Conservation (phyloP, 92 coral and sea anemone genomes). For the Metridium senile region DNA sequence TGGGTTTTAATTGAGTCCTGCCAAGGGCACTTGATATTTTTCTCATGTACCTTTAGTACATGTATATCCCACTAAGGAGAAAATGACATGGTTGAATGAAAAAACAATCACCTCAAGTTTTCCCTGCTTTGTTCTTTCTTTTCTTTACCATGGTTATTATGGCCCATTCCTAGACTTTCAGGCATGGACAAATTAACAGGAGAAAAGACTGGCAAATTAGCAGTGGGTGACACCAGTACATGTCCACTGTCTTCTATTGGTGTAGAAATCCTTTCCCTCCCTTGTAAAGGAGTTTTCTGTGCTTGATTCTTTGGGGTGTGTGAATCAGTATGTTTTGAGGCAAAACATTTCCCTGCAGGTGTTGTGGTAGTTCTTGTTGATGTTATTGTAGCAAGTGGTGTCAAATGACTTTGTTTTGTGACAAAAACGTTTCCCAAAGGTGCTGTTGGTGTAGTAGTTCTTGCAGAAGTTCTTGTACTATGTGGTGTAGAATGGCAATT, state of each 20-base stretch:
- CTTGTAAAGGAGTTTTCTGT: slow-evolving; percentile 14
- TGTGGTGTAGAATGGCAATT: no score
- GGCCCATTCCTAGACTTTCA: no score
- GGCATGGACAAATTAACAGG: slow-evolving; percentile 61
- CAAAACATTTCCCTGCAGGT: neutral
- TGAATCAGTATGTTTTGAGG: neutral
- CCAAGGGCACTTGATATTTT: no score
- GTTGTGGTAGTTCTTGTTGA: no score
- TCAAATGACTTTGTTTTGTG: no score
- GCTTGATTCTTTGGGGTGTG: neutral
- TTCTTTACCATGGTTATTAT: neutral
- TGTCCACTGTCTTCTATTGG: slow-evolving; percentile 77
- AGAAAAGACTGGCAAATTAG: slow-evolving; percentile 74
- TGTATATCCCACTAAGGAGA: neutral
- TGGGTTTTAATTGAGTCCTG: no score
- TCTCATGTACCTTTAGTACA: no score
- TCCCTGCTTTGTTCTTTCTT: neutral
- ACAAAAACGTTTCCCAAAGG: no score
- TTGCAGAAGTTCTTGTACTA: no score
- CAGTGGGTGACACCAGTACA: slow-evolving; percentile 54
- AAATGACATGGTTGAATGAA: neutral
- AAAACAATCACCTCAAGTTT: slow-evolving; percentile 2
- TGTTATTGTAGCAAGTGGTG: neutral
- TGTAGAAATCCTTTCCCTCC: slow-evolving; percentile 80
- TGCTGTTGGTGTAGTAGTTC: no score